Evolutionary conservation across 2,888 invertebrate genomes (phyloP).

Genomic region (Callosobruchus maculatus): DNA sequence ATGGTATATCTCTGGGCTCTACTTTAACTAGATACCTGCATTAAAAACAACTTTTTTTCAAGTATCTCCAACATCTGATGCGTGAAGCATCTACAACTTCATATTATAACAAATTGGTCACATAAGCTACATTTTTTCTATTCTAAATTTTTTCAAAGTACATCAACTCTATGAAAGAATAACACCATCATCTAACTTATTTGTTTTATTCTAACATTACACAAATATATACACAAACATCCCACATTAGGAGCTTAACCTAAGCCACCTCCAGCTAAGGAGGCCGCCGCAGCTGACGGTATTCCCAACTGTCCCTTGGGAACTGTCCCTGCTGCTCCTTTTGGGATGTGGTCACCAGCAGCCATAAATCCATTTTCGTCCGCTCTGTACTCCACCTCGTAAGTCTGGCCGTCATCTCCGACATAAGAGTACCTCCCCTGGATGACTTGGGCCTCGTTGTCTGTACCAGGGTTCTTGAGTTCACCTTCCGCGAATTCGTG

Average conservation of each 20-base stretch:
- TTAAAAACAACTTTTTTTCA: no score
- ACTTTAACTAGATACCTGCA: no score
- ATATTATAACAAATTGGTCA: no score
- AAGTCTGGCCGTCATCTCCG: slow-evolving; percentile 47
- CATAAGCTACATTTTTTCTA: no score
- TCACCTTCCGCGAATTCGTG: slow-evolving; percentile 52
- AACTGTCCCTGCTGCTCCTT: slow-evolving; percentile 29
- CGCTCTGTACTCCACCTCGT: slow-evolving; percentile 49
- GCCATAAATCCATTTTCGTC: slow-evolving; percentile 50
- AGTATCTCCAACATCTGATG: no score
- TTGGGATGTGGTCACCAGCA: slow-evolving; percentile 38
- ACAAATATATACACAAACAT: neutral
- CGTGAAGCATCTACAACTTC: no score
- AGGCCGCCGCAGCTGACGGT: slow-evolving; percentile 40
- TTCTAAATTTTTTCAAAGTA: no score
- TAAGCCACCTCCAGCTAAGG: slow-evolving; percentile 38
- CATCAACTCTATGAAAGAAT: neutral
- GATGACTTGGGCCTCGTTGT: slow-evolving; percentile 32
- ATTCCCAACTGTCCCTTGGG: slow-evolving; percentile 37
- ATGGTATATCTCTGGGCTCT: no score
- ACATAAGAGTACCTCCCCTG: slow-evolving; percentile 50
- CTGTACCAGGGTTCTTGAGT: slow-evolving; percentile 33
- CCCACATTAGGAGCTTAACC: slow-evolving; percentile 19
- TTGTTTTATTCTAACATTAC: neutral
- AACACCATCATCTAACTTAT: neutral